Percentiles rank a stretch among this genome's conserved stretches.
phyloP scores from a whole-genome alignment of 2,113 vertebrate genomes.

The Romanogobio albipinnatus region DNA sequence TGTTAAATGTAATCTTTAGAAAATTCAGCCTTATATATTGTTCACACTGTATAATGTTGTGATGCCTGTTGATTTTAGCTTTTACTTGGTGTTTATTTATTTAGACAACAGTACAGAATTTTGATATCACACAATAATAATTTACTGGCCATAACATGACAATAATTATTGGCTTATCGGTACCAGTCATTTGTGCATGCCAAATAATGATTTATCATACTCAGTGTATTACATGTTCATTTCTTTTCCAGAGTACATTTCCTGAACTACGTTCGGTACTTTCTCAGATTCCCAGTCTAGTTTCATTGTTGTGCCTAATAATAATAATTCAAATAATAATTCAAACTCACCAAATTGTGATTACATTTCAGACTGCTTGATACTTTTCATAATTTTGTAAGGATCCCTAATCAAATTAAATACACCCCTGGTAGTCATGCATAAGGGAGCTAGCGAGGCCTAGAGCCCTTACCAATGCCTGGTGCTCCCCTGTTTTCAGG shows the following conservation, averaged over 20 bases:
- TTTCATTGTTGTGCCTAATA: not conserved
- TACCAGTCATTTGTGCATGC: not conserved
- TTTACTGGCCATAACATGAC: not conserved
- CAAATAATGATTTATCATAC: not conserved
- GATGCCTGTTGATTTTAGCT: not conserved
- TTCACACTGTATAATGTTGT: not conserved
- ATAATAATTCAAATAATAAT: no score
- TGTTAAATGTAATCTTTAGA: not conserved
- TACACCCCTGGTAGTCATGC: not conserved
- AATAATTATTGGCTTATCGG: not conserved
- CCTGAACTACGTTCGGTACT: not conserved
- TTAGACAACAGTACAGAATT: not conserved
- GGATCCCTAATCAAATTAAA: not conserved
- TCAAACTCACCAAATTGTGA: not conserved
- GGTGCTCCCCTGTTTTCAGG: conserved; percentile 59
- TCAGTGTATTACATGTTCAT: not conserved
- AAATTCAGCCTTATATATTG: not conserved
- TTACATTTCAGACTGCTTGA: not conserved
- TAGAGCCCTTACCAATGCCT: conserved; percentile 73
- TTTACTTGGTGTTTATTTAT: not conserved
- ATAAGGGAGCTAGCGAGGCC: not conserved
- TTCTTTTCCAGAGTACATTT: not conserved
- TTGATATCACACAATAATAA: not conserved
- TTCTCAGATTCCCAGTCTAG: not conserved
- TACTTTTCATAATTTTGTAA: not conserved